Evolutionary conservation across 1,140 invertebrate genomes (phyloP), one percentile per base, ranked within the genome.

Genomic region (Mizuhopecten yessoensis): DNA sequence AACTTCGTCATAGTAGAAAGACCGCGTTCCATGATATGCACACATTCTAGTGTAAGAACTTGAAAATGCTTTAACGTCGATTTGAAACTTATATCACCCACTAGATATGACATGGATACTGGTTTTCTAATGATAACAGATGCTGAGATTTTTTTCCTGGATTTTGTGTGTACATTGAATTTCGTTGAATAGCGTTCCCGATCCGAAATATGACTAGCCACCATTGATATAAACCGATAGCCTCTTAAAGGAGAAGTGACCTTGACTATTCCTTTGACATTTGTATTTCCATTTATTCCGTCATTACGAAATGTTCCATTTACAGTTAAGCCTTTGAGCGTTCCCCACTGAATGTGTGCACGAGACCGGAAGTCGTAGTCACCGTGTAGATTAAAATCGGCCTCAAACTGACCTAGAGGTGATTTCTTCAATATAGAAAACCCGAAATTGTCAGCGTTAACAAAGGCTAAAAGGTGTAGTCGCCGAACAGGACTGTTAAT

Each of bases 31-130:
- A 88, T 86, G 3, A 75, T 86, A 86, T 94, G 92, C 17, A 88
- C 34, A 13, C 91, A n/a, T 34, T 88, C 91, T 17, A 88, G 33
- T 45, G 87, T 34, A 9, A 92, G 88, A 3, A 34, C 75, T 90
- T 86, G 90, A 33, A 49, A 92, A 3, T 88, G 88, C 10, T 87
- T 45, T 33, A 93, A 94, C 86, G 94, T 93, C 34, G 94, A 93
- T 34, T 89, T 93, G 3, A 89, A 89, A 34, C 87, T 87, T 15
- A 93, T 15, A 20, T 17, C 89, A 15, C 90, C 88, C 75, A 93
- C 87, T 29, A 93, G 88, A 15, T 88, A 89, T 29, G 57, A 90
- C 33, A 90, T n/a, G n/a, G 88, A 34, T 11, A 92, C 0, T 45
- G 89, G 89, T 49, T 90, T 90, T 33, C 87, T 87, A 23, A 90